Conservation (phyloP, 2,113 vertebrate genomes). For the Callionymus lyra region DNA sequence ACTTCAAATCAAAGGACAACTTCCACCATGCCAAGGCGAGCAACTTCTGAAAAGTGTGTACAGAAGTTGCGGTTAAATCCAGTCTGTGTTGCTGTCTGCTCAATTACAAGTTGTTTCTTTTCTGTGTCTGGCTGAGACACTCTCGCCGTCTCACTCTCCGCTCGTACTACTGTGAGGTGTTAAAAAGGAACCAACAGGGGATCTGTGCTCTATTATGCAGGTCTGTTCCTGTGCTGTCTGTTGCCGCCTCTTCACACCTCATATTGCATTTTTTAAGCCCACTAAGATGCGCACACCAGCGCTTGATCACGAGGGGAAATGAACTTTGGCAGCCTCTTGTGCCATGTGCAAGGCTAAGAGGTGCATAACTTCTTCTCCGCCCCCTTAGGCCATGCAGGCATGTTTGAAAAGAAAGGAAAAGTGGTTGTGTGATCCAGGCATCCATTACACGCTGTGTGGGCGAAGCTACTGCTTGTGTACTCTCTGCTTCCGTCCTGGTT, state of each 20-base stretch:
- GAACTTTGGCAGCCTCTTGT: conserved; percentile 36
- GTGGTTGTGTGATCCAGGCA: conserved; percentile 28
- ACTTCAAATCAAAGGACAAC: conserved; percentile 48
- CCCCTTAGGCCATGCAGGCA: conserved; percentile 24
- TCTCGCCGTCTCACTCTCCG: conserved; percentile 35
- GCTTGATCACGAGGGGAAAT: conserved; percentile 13
- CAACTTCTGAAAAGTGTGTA: conserved; percentile 45
- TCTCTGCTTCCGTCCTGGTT: conserved; percentile 10
- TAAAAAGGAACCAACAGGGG: conserved; percentile 78
- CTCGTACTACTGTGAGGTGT: conserved; percentile 73
- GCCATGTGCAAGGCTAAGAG: conserved; percentile 54
- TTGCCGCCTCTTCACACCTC: conserved; percentile 89
- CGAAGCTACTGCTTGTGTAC: conserved; percentile 26
- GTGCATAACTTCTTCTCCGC: conserved; percentile 29
- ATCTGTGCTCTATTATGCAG: conserved; percentile 81
- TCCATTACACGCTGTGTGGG: conserved; percentile 37
- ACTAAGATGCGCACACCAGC: conserved; percentile 4
- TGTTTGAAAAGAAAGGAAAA: conserved; percentile 21
- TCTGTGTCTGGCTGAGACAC: conserved; percentile 41
- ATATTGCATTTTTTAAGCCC: conserved; percentile 77
- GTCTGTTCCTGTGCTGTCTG: conserved; percentile 88
- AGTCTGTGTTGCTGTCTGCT: conserved; percentile 63
- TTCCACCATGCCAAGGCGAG: conserved; percentile 39
- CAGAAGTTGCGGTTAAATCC: conserved; percentile 53
- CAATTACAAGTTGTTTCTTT: conserved; percentile 76